Evolutionary conservation across 2,797 vertebrate species (phyloP).

Genomic region (Sebastes cheni): DNA sequence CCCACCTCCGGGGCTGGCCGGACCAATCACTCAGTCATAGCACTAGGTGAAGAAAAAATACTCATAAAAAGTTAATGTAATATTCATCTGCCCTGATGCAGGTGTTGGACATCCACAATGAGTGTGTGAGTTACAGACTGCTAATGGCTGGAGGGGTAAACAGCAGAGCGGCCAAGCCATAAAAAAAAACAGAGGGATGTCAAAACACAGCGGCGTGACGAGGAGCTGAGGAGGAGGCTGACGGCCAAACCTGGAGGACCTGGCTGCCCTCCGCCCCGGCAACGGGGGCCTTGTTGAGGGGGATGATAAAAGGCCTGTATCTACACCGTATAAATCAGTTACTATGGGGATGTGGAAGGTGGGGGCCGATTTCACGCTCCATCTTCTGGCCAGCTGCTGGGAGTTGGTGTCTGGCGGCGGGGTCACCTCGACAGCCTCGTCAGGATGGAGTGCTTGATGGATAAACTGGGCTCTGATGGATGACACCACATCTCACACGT

Average conservation of each 20-base stretch:
- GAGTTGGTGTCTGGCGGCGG: neutral
- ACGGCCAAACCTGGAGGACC: constrained; percentile 35
- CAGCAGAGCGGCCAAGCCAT: constrained; percentile 27
- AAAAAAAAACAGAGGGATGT: constrained; percentile 38
- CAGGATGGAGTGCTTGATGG: constrained; percentile 20
- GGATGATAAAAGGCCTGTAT: constrained; percentile 47
- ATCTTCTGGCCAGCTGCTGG: constrained; percentile 59
- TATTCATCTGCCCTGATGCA: constrained; percentile 29
- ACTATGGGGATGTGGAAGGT: constrained; percentile 29
- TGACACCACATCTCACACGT: constrained; percentile 32
- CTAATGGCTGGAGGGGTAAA: constrained; percentile 47
- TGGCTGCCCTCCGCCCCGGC: constrained; percentile 7
- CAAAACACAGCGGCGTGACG: constrained; percentile 46
- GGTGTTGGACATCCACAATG: constrained; percentile 42
- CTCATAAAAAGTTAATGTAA: constrained; percentile 36
- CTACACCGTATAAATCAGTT: constrained; percentile 52
- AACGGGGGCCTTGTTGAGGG: constrained; percentile 6
- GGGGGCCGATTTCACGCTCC: constrained; percentile 49
- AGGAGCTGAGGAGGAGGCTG: constrained; percentile 1
- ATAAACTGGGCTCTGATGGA: constrained; percentile 53
- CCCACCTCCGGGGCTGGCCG: neutral
- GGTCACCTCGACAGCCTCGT: constrained; percentile 13
- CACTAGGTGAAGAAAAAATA: neutral
- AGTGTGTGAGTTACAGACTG: constrained; percentile 30
- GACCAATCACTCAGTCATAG: neutral